Percentiles rank a stretch among this genome's conserved stretches.
Conservation (phyloP, 2,113 vertebrate genomes). For the Silurus asotus region DNA sequence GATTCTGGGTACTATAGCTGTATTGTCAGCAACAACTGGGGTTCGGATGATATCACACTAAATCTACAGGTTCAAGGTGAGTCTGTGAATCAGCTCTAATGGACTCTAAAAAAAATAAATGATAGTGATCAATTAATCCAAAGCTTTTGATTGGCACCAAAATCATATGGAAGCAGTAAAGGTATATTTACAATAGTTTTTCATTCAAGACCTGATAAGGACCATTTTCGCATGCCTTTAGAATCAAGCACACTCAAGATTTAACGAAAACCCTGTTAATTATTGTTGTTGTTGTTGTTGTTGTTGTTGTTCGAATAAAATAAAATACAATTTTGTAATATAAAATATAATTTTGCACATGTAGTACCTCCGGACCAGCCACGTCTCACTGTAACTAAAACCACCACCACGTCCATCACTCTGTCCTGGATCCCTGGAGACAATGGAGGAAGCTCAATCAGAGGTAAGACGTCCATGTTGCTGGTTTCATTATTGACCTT, state of each 20-base stretch:
- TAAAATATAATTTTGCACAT: neutral
- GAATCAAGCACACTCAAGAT: neutral
- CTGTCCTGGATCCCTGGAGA: conserved; percentile 98
- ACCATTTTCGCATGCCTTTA: too few species aligned
- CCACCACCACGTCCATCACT: conserved; percentile 95
- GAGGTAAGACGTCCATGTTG: conserved; percentile 76
- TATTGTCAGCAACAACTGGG: conserved; percentile 95
- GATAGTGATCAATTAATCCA: too few species aligned
- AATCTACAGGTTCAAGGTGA: conserved; percentile 98
- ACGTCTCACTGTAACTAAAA: conserved; percentile 97
- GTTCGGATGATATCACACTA: conserved; percentile 91
- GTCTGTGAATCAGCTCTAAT: neutral
- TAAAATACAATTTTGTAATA: neutral
- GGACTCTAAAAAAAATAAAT: neutral
- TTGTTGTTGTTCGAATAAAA: neutral
- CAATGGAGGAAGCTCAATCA: conserved; percentile 97
- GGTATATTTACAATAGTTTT: too few species aligned
- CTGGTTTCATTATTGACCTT: neutral
- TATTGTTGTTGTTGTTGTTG: conserved; percentile 9
- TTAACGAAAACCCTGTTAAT: neutral
- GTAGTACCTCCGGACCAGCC: conserved; percentile 97
- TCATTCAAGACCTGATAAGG: too few species aligned
- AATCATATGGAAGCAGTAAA: too few species aligned
- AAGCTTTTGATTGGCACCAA: too few species aligned
- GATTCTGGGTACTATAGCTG: conserved; percentile 98